phyloP scores from a whole-genome alignment of 2,888 invertebrate genomes.

The Eueremaeus valkanovi region DNA sequence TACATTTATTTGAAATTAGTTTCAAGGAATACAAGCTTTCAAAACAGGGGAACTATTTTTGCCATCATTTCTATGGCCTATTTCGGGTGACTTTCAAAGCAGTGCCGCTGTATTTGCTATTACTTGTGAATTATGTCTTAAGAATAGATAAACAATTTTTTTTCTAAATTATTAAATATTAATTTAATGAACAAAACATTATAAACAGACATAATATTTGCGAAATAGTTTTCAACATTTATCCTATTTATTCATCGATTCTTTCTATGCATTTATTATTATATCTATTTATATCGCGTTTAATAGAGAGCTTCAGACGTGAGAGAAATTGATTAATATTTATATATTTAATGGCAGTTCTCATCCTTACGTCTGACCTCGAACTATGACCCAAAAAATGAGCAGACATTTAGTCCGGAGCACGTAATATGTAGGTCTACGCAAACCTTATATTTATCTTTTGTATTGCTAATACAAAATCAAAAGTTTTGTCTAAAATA shows the following conservation, averaged over 20 bases:
- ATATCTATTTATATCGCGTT: background rate
- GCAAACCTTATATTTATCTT: background rate
- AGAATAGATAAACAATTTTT: background rate
- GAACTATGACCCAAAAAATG: background rate
- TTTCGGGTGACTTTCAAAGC: background rate
- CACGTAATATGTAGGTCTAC: background rate
- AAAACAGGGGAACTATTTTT: background rate
- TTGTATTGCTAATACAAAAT: background rate
- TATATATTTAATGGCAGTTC: background rate
- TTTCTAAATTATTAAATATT: background rate
- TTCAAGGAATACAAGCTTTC: background rate
- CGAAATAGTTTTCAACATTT: background rate
- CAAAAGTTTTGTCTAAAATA: background rate
- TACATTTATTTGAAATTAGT: too few relatives aligned
- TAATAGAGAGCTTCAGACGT: background rate
- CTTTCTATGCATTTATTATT: background rate
- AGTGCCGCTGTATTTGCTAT: background rate
- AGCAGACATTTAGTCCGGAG: background rate
- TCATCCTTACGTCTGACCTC: background rate
- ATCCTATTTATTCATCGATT: background rate
- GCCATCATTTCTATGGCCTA: background rate
- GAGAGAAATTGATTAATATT: background rate
- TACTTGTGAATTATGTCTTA: slow-evolving; percentile 1
- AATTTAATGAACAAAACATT: background rate
- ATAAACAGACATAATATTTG: background rate